These are phyloP conservation scores for Fistularia tabacaria DNA, from an alignment of 2,797 vertebrate species.

Conservation along the genomic window DNA sequence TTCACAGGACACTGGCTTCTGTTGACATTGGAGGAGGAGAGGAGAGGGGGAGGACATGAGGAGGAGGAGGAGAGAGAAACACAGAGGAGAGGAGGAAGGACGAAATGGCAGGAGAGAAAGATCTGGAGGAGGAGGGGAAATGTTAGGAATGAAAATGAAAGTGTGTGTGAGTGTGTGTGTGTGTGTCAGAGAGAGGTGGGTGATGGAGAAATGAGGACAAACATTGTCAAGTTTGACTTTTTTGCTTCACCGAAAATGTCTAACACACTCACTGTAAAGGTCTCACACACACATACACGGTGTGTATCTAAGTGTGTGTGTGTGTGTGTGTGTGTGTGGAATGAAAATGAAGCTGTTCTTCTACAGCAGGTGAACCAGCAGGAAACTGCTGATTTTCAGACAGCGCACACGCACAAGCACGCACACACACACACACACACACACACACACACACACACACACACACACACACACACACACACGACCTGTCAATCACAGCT, in stretches of 20 bases:
- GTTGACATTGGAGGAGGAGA: not conserved
- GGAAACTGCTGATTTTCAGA: not conserved
- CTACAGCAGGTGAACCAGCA: slow-evolving; percentile 13
- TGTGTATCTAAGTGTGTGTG: slow-evolving; percentile 7
- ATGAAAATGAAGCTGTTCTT: slow-evolving; percentile 21
- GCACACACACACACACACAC: too few species aligned
- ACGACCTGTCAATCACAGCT: too few species aligned
- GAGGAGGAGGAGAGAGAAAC: not conserved
- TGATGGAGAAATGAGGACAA: slow-evolving; percentile 2
- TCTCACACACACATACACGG: slow-evolving; percentile 17
- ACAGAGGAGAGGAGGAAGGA: too few species aligned
- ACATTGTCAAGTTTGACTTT: slow-evolving; percentile 47
- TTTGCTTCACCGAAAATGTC: slow-evolving; percentile 22
- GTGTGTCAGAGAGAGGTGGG: not conserved
- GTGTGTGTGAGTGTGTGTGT: not conserved
- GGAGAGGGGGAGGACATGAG: not conserved
- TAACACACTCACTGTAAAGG: slow-evolving; percentile 43
- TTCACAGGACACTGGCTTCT: too few species aligned
- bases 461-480: too few species aligned
- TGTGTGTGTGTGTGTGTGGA: slow-evolving; percentile 9
- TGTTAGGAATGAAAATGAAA: slow-evolving; percentile 8
- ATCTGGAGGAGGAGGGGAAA: not conserved
- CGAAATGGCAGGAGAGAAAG: not conserved
- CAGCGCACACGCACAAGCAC: not conserved
- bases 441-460: too few species aligned